Evolutionary conservation across 2,888 invertebrate genomes (phyloP), one percentile per base, ranked within the genome.

Genomic region (Auanema freiburgensis): DNA sequence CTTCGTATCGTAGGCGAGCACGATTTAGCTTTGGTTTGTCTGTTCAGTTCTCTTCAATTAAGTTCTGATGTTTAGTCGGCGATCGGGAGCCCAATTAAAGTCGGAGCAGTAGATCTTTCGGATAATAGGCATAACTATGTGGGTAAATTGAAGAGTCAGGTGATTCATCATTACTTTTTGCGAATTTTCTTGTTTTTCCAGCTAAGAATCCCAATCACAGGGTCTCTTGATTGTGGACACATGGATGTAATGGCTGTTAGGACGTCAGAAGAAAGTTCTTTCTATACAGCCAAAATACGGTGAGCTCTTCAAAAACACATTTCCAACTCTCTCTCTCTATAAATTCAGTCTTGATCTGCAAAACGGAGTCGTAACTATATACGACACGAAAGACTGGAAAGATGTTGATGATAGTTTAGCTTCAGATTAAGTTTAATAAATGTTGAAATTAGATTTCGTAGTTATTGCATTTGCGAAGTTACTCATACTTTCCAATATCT

Each of bases 91-190:
- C 82, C 82, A 12, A 79, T 82, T 63, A 66, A 73, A 50, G 65
- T 82, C 12, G 82, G 81, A 24, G 63, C 66, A 41, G 76, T 83
- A 14, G 78, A 82, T 58, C 57, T 81, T 16, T 63, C 73, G 2
- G 82, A 82, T 66, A 65, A 79, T 21, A 55, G 40, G 52, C 70
- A 74, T 53, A 82, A 82, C 63, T 80, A 76, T 63, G 74, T 83
- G 14, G 79, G 72, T 21, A 73, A 76, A 46, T 64, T 59, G 21
- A 77, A 69, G 50, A 78, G 79, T 44, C 69, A 67, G 68, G 81
- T 81, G 12, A 16, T 74, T 66, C 33, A 56, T 14, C 5, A 25
- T 53, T 50, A 59, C 18, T 25, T 62, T 59, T n/a, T 3, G 11
- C 18, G 3, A 18, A 43, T 5, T 33, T 33, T 5, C 33, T 33